Evolutionary conservation across 2,797 vertebrate genomes (phyloP).

Genomic region (Gouania willdenowi): DNA sequence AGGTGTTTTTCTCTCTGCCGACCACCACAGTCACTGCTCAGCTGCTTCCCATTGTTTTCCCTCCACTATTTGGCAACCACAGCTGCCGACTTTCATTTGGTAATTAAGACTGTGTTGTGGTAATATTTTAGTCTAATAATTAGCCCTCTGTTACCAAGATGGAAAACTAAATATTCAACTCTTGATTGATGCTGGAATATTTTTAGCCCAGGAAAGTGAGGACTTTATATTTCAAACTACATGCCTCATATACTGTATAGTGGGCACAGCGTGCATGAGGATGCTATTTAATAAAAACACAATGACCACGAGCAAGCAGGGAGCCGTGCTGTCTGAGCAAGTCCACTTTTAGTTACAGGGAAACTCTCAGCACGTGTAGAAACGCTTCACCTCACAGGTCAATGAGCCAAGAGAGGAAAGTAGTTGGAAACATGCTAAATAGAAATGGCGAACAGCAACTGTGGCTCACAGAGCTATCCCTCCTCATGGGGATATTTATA

Average conservation of each 20-base stretch:
- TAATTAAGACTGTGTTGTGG: conserved; percentile 3
- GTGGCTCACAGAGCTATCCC: conserved; percentile 39
- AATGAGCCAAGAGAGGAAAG: conserved; percentile 38
- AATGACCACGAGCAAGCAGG: conserved; percentile 16
- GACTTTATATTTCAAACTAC: too few species aligned
- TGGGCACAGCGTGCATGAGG: conserved; percentile 7
- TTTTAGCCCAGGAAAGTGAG: too few species aligned
- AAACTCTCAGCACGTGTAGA: conserved; percentile 48
- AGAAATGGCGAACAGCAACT: conserved; percentile 49
- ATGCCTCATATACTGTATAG: too few species aligned
- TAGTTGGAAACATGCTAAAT: conserved; percentile 51
- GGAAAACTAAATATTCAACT: too few species aligned
- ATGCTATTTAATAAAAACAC: conserved; percentile 14
- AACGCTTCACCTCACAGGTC: conserved; percentile 55
- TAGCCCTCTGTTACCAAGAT: too few species aligned
- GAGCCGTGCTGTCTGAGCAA: conserved; percentile 50
- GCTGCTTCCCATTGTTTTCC: conserved; percentile 57
- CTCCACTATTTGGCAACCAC: conserved; percentile 39
- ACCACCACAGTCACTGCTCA: conserved; percentile 40
- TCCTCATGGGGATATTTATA: conserved; percentile 66
- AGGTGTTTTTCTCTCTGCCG: conserved; percentile 23
- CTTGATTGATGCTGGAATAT: too few species aligned
- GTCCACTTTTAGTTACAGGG: conserved; percentile 31
- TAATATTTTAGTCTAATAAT: too few species aligned
- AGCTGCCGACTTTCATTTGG: conserved; percentile 19